A percentile compares a stretch with the other conserved stretches of the same genome.
These are phyloP conservation scores for Onthophagus sagittarius DNA, from an alignment of 2,888 invertebrate species.

Conservation along the genomic window DNA sequence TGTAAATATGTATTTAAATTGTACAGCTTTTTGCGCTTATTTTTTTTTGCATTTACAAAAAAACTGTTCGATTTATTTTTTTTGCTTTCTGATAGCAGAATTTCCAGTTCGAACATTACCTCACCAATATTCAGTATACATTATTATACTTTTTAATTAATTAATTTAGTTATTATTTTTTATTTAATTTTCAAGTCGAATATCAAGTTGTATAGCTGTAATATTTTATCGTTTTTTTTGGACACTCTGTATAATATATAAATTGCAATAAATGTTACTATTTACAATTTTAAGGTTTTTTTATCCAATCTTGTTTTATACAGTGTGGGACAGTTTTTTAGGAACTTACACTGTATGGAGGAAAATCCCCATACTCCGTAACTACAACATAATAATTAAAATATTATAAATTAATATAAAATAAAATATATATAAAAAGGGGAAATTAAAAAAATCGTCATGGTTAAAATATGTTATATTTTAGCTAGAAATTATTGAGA, in stretches of 20 bases:
- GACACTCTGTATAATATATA: conserved; percentile 1
- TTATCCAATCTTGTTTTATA: no score
- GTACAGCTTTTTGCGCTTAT: not conserved
- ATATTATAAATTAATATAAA: no score
- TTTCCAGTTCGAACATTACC: not conserved
- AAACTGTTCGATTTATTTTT: not conserved
- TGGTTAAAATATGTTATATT: no score
- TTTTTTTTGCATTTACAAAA: not conserved
- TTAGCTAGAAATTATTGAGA: no score
- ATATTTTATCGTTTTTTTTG: not conserved
- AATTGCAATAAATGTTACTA: conserved; percentile 12
- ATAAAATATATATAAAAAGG: no score
- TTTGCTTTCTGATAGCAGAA: not conserved
- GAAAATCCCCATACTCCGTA: no score
- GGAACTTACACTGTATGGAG: no score
- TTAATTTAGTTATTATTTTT: not conserved
- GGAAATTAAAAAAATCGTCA: no score
- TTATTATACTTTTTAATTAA: not conserved
- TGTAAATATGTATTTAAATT: not conserved
- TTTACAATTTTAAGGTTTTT: not conserved
- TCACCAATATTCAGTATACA: not conserved
- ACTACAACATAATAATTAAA: no score
- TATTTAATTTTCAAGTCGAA: not conserved
- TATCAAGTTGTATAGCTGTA: not conserved
- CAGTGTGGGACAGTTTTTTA: no score